Evolutionary conservation across 2,888 invertebrate genomes (phyloP).

Genomic region (Oscheius sp.): DNA sequence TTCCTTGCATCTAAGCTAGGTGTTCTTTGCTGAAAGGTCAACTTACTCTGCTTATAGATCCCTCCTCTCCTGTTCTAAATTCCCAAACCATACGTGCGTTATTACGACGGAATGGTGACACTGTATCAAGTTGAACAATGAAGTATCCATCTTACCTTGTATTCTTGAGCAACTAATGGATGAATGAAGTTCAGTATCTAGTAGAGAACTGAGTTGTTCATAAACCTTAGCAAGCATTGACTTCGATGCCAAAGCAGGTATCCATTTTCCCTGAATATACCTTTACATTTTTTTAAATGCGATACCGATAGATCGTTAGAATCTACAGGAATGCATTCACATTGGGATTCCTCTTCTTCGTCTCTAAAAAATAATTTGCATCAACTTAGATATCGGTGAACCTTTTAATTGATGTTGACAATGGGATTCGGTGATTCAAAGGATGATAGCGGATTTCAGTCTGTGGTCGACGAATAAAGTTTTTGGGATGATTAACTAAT

Average conservation of each 20-base stretch:
- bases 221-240: slow-evolving; percentile 33
- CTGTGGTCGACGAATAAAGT: background rate
- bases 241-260: slow-evolving; percentile 41
- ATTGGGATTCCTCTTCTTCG: background rate
- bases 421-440: background rate
- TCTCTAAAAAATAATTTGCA: background rate
- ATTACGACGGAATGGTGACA: slow-evolving; percentile 41
- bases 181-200: slow-evolving; percentile 24
- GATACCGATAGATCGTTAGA: background rate
- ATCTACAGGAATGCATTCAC: background rate
- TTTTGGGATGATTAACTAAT: background rate
- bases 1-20: slow-evolving; percentile 41
- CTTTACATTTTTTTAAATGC: slow-evolving; percentile 33
- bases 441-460: background rate
- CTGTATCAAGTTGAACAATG: background rate
- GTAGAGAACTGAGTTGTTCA: slow-evolving; percentile 28
- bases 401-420: slow-evolving; percentile 10
- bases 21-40: background rate
- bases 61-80: slow-evolving; percentile 34
- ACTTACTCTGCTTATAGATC: background rate
- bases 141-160: background rate
- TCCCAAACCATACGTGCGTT: slow-evolving; percentile 39
- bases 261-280: slow-evolving; percentile 45
- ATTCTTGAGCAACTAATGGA: slow-evolving; percentile 36
- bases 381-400: background rate